phyloP scores from a whole-genome alignment of 2,113 vertebrate genomes.

The Psilopogon haemacephalus region DNA sequence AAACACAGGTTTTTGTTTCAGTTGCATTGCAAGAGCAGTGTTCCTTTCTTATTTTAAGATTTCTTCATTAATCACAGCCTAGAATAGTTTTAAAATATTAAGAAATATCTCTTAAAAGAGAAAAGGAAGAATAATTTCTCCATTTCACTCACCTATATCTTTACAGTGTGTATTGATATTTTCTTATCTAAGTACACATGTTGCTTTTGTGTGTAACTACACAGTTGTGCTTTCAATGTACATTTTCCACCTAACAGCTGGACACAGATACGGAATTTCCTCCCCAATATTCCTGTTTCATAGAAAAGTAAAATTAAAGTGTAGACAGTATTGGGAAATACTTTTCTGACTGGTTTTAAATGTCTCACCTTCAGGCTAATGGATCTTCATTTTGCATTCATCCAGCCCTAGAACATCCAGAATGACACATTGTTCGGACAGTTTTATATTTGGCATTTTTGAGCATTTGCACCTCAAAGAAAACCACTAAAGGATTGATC shows the following conservation, averaged over 20 bases:
- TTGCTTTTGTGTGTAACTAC: not conserved
- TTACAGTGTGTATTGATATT: not conserved
- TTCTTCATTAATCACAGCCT: not conserved
- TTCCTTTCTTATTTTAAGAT: not conserved
- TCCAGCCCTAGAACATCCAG: not conserved
- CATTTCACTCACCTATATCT: not conserved
- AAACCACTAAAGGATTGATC: not conserved
- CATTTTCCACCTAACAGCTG: not conserved
- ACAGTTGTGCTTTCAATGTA: not conserved
- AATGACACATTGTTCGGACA: not conserved
- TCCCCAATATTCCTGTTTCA: not conserved
- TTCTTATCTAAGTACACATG: not conserved
- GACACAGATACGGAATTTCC: accelerated
- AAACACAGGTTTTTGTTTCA: conserved; percentile 5
- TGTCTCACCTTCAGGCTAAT: not conserved
- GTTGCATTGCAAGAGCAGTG: not conserved
- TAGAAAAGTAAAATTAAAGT: not conserved
- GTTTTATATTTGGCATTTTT: not conserved
- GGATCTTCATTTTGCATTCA: not conserved
- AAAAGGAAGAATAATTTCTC: not conserved
- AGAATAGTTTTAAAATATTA: not conserved
- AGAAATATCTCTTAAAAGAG: not conserved
- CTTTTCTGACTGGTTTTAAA: not conserved
- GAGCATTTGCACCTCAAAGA: not conserved
- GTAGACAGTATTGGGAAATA: not conserved